A percentile compares a stretch with the other conserved stretches of the same genome.
phyloP scores from a whole-genome alignment of 2,797 vertebrate species.

The Nyctibius grandis region DNA sequence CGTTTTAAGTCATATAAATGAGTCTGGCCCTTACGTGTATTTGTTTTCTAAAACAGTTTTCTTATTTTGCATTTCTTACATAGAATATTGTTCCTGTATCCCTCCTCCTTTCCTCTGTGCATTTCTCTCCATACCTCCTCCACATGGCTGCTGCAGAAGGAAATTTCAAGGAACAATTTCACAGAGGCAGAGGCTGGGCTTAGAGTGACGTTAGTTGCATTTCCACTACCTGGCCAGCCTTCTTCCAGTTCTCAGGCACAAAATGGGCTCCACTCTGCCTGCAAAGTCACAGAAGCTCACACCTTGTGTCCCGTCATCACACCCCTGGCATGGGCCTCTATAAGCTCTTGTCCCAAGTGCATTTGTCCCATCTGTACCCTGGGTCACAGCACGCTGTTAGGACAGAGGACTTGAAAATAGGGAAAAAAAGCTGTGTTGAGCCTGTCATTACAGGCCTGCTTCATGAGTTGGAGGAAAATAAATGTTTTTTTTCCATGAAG shows the following conservation, averaged over 20 bases:
- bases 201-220: background rate
- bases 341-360: background rate
- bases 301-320: background rate
- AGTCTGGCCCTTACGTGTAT: background rate
- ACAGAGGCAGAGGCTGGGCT: background rate
- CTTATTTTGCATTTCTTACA: background rate
- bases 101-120: background rate
- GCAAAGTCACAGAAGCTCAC: background rate
- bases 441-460: background rate
- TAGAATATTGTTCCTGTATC: accelerated
- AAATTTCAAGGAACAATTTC: background rate
- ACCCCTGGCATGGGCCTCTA: background rate
- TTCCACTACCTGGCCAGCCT: background rate
- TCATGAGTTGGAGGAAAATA: background rate
- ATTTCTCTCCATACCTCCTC: background rate
- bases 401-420: background rate
- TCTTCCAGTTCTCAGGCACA: background rate
- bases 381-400: background rate
- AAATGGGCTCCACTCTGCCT: background rate
- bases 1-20: background rate
- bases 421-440: background rate
- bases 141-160: background rate
- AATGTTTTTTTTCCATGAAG: background rate
- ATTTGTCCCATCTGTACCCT: background rate
- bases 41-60: background rate